Base-by-base conservation (phyloP, 2,888 invertebrate species). In the Gnatocerus cornutus region DNA sequence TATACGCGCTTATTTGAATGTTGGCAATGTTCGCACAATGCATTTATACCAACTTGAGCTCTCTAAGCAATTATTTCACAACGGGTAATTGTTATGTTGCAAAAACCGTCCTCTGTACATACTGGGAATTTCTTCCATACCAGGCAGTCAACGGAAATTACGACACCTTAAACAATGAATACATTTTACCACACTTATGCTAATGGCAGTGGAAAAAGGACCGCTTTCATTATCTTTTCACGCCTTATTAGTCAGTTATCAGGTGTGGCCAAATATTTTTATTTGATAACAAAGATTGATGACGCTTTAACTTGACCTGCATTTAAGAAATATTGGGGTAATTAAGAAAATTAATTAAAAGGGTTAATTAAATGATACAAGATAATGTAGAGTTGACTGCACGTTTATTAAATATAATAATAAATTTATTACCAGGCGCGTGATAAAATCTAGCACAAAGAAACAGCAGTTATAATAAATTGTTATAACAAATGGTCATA, bases 1-100 rank as follows among this genome's bases (percentile, higher is more conserved):
- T 64, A 46, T 61, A 61, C 50, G 37, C 27, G 39, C 64, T 65
- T 56, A 65, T 65, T 65, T 65, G n/a, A 65, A 56, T 56, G 39
- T 46, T 46, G 46, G 33, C 30, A 37, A 56, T 56, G 65, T 29
- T 37, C 65, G 29, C 39, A 37, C 56, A 55, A 56, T 27, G 33
- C 56, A 10, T 56, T 48, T 53, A 63, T 50, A 61, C 30, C 43
- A 45, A 59, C 9, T 41, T 30, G 45, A 45, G 45, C 45, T 43
- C 30, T 45, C n/a, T 27, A 45, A 46, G 59, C 45, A 13, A 45
- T 59, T 59, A 59, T 59, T 56, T 7, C 56, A 46, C 30, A 59
- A 45, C 30, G 45, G 59, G 45, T 59, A 30, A 59, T 59, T 59
- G 59, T 59, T 56, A 41, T 27, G 41, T 56, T 56, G 43, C 56